These are phyloP conservation scores for Rachycentron canadum DNA, from an alignment of 2,797 vertebrate genomes.

Conservation along the genomic window DNA sequence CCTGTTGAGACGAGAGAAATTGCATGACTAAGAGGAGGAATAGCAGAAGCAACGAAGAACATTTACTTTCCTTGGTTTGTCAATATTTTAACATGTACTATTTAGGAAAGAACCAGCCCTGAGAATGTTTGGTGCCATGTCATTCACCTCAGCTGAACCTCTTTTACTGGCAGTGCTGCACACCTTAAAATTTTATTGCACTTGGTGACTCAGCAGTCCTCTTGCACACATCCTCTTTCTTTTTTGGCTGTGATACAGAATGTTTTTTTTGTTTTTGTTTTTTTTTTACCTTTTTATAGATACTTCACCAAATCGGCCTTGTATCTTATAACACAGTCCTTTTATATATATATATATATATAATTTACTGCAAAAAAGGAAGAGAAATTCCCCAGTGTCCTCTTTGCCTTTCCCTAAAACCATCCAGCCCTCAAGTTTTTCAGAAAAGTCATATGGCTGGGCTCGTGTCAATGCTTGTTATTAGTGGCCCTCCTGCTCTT, in stretches of 20 bases:
- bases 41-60: slow-evolving; percentile 19
- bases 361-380: background rate
- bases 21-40: slow-evolving; percentile 25
- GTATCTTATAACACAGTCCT: background rate
- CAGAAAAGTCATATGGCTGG: slow-evolving; percentile 18
- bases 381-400: background rate
- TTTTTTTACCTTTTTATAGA: slow-evolving; percentile 3
- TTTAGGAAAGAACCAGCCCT: slow-evolving; percentile 28
- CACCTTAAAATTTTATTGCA: slow-evolving; percentile 57
- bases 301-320: slow-evolving; percentile 11
- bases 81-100: slow-evolving; percentile 13
- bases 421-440: slow-evolving; percentile 26
- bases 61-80: slow-evolving; percentile 15
- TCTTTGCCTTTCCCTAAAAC: background rate
- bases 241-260: background rate
- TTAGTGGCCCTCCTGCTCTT: slow-evolving; percentile 50
- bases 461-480: slow-evolving; percentile 25
- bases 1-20: slow-evolving; percentile 32
- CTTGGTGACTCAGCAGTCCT: slow-evolving; percentile 53
- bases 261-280: no score
- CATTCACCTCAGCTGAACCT: slow-evolving; percentile 36
- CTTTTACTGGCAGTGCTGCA: slow-evolving; percentile 48
- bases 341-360: slow-evolving; percentile 3
- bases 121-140: slow-evolving; percentile 15
- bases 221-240: slow-evolving; percentile 7